These are phyloP conservation scores for Pachyramphus minor DNA, from an alignment of 2,113 vertebrate genomes.

Conservation along the genomic window DNA sequence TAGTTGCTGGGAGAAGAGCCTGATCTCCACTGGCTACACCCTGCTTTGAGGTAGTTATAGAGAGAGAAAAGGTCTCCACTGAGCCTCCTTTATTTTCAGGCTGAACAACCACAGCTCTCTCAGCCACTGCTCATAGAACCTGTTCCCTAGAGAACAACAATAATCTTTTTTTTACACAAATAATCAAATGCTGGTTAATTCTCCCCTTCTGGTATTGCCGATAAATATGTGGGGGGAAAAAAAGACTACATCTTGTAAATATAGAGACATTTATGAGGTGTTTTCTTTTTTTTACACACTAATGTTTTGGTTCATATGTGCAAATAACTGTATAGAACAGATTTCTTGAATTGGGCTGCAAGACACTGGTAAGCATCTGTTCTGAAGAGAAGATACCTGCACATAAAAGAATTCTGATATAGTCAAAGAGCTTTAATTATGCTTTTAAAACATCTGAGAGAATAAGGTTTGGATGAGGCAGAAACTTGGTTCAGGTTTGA, in stretches of 20 bases:
- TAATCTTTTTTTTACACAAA: neutral
- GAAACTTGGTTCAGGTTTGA: neutral
- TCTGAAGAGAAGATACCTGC: neutral
- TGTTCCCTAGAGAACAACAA: neutral
- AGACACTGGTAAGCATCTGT: neutral
- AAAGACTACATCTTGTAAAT: neutral
- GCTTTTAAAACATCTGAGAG: neutral
- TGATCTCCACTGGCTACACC: neutral
- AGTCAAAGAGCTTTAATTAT: neutral
- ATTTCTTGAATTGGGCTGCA: neutral
- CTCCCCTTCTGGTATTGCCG: neutral
- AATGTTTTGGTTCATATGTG: neutral
- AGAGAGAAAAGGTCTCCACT: neutral
- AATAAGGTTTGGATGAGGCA: neutral
- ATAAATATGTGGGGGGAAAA: neutral
- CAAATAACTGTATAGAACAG: neutral
- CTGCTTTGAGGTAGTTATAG: neutral
- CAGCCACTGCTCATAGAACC: neutral
- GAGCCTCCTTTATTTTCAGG: neutral
- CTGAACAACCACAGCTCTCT: neutral
- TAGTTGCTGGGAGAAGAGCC: neutral
- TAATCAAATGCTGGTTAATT: neutral
- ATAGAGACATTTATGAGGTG: neutral
- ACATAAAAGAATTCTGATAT: neutral
- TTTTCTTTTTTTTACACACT: neutral